Base-by-base conservation (phyloP, 2,888 invertebrate genomes). In the Drosophila hamatofila region DNA sequence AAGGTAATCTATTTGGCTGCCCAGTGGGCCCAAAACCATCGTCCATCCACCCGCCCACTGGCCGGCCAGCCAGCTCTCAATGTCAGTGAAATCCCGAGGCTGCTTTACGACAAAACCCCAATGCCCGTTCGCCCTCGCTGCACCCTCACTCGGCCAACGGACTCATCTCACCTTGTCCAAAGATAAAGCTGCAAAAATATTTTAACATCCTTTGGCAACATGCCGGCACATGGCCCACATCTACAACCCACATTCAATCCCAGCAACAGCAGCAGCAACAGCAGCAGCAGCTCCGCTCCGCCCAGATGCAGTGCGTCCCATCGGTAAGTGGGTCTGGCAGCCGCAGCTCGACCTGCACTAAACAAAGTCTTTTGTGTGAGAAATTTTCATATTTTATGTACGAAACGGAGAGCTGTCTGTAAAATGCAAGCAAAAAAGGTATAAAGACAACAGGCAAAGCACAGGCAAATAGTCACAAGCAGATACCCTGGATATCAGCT, bases 181-280 rank as follows among this genome's bases (percentile, higher is more conserved):
- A 85, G 88, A 89, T 89, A 88, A 86, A 85, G 87, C 89, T 81
- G 83, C 81, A 88, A 88, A 88, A 89, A 88, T 89, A 89, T 88
- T 89, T 88, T 81, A 88, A 77, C 81, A 85, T 87, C 78, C 89
- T 89, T 88, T 88, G 83, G 89, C 87, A 89, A 77, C 75, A 82
- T 82, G 86, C 78, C 83, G 75, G 68, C 56, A 30, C 48, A 61
- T 41, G 39, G 56, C 48, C 48, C 48, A 54, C 41, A 21, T 35
- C 21, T 18, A 33, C 49, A 73, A 49, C 49, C 57, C 37, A 39
- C 65, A 56, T 46, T 52, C 46, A 4, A 54, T 30, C 35, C 37
- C 35, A 37, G 33, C 23, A 59, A 52, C 60, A 64, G 21, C 25
- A 27, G 8, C 27, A 27, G 27, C 27, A 27, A 9, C 27, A 27